Evolutionary conservation across 2,797 vertebrate species (phyloP), one percentile per base, ranked within the genome.

Genomic region (Epinephelus coioides): DNA sequence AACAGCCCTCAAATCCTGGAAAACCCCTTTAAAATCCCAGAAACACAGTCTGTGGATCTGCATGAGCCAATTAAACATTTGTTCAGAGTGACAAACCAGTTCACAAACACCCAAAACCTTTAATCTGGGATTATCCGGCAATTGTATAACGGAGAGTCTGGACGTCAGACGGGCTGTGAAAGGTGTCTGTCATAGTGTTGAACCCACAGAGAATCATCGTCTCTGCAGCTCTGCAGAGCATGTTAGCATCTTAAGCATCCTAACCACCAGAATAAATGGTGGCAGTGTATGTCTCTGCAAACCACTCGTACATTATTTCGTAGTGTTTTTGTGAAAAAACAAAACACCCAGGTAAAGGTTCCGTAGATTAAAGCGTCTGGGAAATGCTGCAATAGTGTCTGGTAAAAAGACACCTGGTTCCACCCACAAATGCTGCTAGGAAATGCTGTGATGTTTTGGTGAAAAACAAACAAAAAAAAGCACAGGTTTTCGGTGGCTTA

Each of bases 71-170:
- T 76, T 62, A 23, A 61, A 50, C 49, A 46, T 46, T 74, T 74
- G 66, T 75, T 76, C n/a, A 27, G 46, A 57, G 38, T 34, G 71
- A 60, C 51, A 69, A 47, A 69, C 4, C 38, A n/a, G 27, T 47
- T 53, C 34, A 19, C 68, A 77, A 70, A 77, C 74, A 69, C 40
- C 47, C 18, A 38, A 25, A 72, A 69, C 50, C 55, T 69, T 62
- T 78, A 79, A 78, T 79, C 71, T 59, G 81, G 59, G 78, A 79
- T 81, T 66, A 86, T 78, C 59, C 57, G 67, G 50, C 21, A 38
- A 10, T 73, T 77, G 1, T 17, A 44, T 64, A 63, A 65, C 5
- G 2, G 6, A 54, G 55, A 38, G 53, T 72, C 53, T 72, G 51
- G 47, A 56, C n/a, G 55, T 38, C 40, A 46, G 27, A 30, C 9